Evolutionary conservation across 2,888 invertebrate species (phyloP).

Genomic region (Panopea generosa): DNA sequence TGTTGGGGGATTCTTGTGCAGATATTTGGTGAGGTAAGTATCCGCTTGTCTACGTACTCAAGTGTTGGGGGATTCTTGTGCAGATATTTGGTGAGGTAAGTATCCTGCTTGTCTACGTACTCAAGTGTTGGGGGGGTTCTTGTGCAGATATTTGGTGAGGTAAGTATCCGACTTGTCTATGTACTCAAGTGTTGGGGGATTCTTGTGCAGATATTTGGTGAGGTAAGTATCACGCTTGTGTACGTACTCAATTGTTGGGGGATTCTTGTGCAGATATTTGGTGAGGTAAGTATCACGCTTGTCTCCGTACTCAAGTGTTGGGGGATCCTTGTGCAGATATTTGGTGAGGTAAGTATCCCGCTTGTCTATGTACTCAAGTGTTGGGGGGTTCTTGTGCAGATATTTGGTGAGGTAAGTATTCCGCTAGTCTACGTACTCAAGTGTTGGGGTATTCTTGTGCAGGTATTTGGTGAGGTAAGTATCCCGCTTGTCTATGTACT

Average conservation of each 20-base stretch:
- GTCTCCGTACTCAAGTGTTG: not conserved
- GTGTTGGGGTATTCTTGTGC: not conserved
- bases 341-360: too few relatives aligned
- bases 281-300: constrained; percentile 70
- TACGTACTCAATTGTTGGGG: constrained; percentile 77
- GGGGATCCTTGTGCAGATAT: not conserved
- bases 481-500: constrained; percentile 74
- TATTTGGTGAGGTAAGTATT: constrained; percentile 77
- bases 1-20: constrained; percentile 77
- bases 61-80: constrained; percentile 77
- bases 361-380: constrained; percentile 72
- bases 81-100: constrained; percentile 78
- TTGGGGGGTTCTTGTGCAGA: constrained; percentile 76
- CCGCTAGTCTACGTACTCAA: not conserved
- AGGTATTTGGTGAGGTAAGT: too few relatives aligned
- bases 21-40: constrained; percentile 77
- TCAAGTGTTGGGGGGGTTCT: not conserved
- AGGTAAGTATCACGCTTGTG: constrained; percentile 76
- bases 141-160: too few relatives aligned
- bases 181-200: constrained; percentile 76
- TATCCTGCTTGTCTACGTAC: not conserved
- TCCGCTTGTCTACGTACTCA: too few relatives aligned
- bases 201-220: constrained; percentile 76
- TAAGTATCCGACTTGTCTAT: too few relatives aligned
- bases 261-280: constrained; percentile 74